phyloP scores from a whole-genome alignment of 37 sponge, comb jelly and placozoan genomes.

The Hormiphora californensis region DNA sequence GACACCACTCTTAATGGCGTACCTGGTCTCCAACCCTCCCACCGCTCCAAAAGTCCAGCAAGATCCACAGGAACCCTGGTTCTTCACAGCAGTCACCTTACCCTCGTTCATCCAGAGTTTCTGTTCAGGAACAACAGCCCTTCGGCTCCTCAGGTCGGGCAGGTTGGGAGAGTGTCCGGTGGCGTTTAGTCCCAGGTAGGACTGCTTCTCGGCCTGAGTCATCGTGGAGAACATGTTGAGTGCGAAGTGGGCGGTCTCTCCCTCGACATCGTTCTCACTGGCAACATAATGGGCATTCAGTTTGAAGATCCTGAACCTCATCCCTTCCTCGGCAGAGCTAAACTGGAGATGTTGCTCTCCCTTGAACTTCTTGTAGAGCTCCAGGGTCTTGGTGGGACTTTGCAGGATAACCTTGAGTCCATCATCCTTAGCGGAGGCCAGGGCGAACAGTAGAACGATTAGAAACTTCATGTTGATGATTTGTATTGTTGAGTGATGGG shows the following conservation, averaged over 20 bases:
- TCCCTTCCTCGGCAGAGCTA: neutral
- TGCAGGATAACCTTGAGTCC: neutral
- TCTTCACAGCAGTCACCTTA: neutral
- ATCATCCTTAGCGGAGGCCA: neutral
- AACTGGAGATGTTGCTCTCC: neutral
- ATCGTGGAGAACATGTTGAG: neutral
- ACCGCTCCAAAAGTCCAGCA: neutral
- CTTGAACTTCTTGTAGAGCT: neutral
- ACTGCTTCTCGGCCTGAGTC: neutral
- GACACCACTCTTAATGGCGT: neutral
- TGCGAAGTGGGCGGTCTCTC: neutral
- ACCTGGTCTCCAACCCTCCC: constrained; percentile 6
- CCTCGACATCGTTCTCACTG: neutral
- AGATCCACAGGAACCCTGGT: constrained; percentile 3
- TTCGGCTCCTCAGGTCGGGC: neutral
- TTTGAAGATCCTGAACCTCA: neutral
- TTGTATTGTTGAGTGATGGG: no score
- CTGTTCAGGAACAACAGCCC: neutral
- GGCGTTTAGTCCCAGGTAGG: neutral
- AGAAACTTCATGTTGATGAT: no score
- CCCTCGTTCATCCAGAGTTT: neutral
- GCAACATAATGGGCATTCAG: neutral
- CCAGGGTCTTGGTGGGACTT: neutral
- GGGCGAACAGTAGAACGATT: neutral
- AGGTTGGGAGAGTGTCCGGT: neutral